Percentiles rank a stretch among this genome's conserved stretches.
Conservation (phyloP, 2,797 vertebrate species). For the Hirundo rustica region DNA sequence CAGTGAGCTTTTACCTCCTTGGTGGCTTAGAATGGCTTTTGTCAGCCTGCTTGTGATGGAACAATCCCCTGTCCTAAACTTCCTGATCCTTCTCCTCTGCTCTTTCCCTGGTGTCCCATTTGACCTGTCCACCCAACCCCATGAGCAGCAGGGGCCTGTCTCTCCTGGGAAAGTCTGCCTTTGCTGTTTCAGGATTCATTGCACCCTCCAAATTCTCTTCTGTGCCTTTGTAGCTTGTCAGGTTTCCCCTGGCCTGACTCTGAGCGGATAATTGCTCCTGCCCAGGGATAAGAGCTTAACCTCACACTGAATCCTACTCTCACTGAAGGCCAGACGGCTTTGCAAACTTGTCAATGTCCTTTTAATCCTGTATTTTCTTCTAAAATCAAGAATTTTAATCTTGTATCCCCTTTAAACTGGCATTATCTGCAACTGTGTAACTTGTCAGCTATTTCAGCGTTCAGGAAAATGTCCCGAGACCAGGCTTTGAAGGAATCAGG, state of each 20-base stretch:
- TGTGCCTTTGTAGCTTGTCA: not conserved
- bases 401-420: not conserved
- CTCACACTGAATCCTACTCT: not conserved
- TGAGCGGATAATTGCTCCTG: not conserved
- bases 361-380: not conserved
- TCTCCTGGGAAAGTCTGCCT: not conserved
- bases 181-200: not conserved
- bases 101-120: not conserved
- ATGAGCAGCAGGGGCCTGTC: not conserved
- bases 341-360: not conserved
- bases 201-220: not conserved
- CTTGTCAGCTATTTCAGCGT: not conserved
- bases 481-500: not conserved
- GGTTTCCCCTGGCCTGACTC: not conserved
- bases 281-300: not conserved
- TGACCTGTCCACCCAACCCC: not conserved
- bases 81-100: rapidly evolving
- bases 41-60: not conserved
- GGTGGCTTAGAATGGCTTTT: not conserved
- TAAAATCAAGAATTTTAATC: not conserved
- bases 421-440: not conserved
- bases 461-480: not conserved
- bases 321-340: not conserved
- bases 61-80: not conserved
- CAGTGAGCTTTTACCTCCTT: not conserved